Evolutionary conservation across 2,888 invertebrate genomes (phyloP).

Genomic region (Ormyrus rosae): DNA sequence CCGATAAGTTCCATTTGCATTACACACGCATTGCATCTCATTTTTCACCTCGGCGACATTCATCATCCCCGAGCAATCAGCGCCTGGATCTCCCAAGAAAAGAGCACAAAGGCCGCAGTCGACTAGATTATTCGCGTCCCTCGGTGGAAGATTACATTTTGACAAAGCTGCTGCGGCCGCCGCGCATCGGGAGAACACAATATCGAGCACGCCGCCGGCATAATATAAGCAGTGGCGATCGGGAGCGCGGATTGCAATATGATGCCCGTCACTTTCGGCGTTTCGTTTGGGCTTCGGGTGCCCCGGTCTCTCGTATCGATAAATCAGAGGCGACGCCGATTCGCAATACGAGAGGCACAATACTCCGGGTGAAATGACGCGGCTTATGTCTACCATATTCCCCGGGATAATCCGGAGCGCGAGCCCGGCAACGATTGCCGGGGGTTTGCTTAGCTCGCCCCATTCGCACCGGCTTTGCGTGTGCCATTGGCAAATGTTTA

Average conservation of each 20-base stretch:
- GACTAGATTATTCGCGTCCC: slow-evolving; percentile 3
- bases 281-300: slow-evolving; percentile 37
- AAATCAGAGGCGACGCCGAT: slow-evolving; percentile 40
- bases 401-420: slow-evolving; percentile 58
- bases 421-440: slow-evolving; percentile 43
- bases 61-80: too few relatives aligned
- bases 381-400: slow-evolving; percentile 58
- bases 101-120: background rate
- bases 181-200: background rate
- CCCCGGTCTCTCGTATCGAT: slow-evolving; percentile 38
- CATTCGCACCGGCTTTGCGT: slow-evolving; percentile 62
- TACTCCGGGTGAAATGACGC: slow-evolving; percentile 50
- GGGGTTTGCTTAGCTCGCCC: slow-evolving; percentile 61
- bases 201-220: background rate
- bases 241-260: slow-evolving; percentile 25
- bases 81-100: background rate
- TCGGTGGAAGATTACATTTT: slow-evolving; percentile 24
- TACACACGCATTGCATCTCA: too few relatives aligned
- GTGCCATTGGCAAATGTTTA: slow-evolving; percentile 63
- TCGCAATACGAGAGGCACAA: slow-evolving; percentile 21
- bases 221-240: background rate
- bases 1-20: too few relatives aligned
- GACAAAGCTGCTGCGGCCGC: slow-evolving; percentile 10
- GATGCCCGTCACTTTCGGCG: slow-evolving; percentile 47
- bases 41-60: too few relatives aligned